Conservation (phyloP, 2,888 invertebrate species). For the Crossocerus cetratus region DNA sequence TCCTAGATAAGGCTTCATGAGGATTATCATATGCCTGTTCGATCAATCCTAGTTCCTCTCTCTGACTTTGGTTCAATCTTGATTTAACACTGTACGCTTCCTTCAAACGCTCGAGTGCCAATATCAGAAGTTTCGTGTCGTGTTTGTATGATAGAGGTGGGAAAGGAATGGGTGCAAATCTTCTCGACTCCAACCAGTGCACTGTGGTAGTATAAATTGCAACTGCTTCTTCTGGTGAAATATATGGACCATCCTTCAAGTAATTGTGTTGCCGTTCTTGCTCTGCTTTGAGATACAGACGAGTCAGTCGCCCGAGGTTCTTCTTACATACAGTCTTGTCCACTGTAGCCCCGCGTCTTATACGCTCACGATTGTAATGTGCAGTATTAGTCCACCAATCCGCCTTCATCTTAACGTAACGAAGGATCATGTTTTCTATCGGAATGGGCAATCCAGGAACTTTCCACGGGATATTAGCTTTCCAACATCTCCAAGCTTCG, state of each 20-base stretch:
- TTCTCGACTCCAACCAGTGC: constrained; percentile 98
- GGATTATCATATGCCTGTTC: constrained; percentile 99
- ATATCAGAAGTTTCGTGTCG: constrained; percentile 97
- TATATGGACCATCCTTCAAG: constrained; percentile 99
- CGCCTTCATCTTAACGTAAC: constrained; percentile 99
- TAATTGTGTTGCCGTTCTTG: constrained; percentile 99
- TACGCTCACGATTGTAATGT: constrained; percentile 99
- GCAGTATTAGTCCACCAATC: constrained; percentile 99
- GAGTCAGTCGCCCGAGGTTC: constrained; percentile 97
- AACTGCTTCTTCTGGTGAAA: constrained; percentile 99
- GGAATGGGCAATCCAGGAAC: constrained; percentile 98
- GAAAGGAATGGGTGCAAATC: constrained; percentile 99
- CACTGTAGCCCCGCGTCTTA: constrained; percentile 99
- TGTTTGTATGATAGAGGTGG: constrained; percentile 99
- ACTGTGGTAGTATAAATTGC: constrained; percentile 99
- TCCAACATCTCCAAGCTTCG: constrained; percentile 99
- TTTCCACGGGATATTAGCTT: constrained; percentile 99
- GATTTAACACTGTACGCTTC: constrained; percentile 99
- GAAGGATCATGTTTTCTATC: constrained; percentile 99
- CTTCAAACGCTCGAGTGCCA: constrained; percentile 96
- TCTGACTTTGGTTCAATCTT: constrained; percentile 97
- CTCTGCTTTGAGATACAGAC: constrained; percentile 97
- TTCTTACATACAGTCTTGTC: constrained; percentile 99
- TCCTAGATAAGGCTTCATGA: constrained; percentile 98
- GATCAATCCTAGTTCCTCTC: constrained; percentile 98